These are phyloP conservation scores for Antheraea mylitta DNA, from an alignment of 1,140 invertebrate genomes.

Conservation along the genomic window DNA sequence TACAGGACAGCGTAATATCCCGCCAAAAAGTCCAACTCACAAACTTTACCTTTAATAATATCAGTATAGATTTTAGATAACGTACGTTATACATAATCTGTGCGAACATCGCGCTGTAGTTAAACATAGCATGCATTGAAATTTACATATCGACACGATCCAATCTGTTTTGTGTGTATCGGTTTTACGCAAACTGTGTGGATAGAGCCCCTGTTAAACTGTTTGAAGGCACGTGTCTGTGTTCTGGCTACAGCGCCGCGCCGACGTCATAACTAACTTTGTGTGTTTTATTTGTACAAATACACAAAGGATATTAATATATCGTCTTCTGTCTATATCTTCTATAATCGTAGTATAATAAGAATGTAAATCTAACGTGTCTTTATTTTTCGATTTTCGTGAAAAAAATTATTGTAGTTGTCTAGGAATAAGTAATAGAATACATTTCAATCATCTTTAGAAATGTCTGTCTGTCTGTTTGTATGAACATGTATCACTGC, in stretches of 20 bases:
- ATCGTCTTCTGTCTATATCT: too few relatives aligned
- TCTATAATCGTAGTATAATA: too few relatives aligned
- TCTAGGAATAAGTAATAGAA: too few relatives aligned
- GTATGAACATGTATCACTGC: too few relatives aligned
- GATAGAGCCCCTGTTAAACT: background rate
- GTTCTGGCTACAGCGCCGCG: background rate
- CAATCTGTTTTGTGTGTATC: background rate
- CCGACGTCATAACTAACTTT: background rate
- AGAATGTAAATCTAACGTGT: too few relatives aligned
- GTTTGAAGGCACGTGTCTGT: background rate
- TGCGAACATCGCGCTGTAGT: background rate
- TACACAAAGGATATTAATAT: background rate
- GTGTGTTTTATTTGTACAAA: background rate
- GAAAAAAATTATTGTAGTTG: too few relatives aligned
- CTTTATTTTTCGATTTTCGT: too few relatives aligned
- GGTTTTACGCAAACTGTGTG: background rate
- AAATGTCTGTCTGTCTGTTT: too few relatives aligned
- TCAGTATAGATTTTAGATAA: background rate
- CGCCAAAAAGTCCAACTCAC: too few relatives aligned
- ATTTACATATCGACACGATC: background rate
- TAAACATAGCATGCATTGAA: slow-evolving; percentile 1
- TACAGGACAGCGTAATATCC: too few relatives aligned
- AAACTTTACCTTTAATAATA: too few relatives aligned
- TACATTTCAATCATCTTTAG: too few relatives aligned
- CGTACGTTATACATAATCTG: background rate